phyloP scores from a whole-genome alignment of 2,113 vertebrate species.

The Ginglymostoma cirratum region DNA sequence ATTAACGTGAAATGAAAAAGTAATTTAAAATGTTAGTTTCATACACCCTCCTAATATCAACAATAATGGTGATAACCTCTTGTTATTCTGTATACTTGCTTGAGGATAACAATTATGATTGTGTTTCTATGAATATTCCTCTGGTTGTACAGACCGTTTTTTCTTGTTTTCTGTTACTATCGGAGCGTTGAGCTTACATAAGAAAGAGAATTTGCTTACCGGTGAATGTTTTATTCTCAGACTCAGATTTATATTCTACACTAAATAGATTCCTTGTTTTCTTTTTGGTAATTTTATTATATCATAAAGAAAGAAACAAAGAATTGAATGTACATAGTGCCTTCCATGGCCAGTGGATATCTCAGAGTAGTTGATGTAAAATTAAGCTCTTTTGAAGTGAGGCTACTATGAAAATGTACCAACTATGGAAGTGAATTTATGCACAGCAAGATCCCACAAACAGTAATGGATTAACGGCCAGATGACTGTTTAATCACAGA shows the following conservation, averaged over 20 bases:
- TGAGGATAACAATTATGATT: neutral
- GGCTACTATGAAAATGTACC: too few species aligned
- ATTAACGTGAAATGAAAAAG: neutral
- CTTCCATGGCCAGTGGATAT: too few species aligned
- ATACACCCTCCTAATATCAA: neutral
- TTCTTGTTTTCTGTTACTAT: neutral
- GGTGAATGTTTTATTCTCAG: neutral
- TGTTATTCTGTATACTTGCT: slow-evolving; percentile 12
- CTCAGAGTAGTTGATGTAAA: too few species aligned
- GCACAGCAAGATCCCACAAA: neutral
- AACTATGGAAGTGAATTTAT: neutral
- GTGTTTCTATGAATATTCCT: slow-evolving; percentile 25
- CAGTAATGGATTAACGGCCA: neutral
- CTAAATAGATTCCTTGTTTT: neutral
- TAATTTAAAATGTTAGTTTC: neutral
- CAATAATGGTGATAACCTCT: neutral
- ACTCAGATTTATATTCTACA: neutral
- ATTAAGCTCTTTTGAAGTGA: too few species aligned
- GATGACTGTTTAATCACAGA: too few species aligned
- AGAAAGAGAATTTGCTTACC: neutral
- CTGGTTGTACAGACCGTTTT: neutral
- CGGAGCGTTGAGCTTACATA: neutral
- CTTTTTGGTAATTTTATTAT: neutral
- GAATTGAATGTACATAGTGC: too few species aligned
- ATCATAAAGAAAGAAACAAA: too few species aligned